Evolutionary conservation across 2,888 invertebrate genomes (phyloP), one percentile per base, ranked within the genome.

Genomic region (Stenichneumon culpator): DNA sequence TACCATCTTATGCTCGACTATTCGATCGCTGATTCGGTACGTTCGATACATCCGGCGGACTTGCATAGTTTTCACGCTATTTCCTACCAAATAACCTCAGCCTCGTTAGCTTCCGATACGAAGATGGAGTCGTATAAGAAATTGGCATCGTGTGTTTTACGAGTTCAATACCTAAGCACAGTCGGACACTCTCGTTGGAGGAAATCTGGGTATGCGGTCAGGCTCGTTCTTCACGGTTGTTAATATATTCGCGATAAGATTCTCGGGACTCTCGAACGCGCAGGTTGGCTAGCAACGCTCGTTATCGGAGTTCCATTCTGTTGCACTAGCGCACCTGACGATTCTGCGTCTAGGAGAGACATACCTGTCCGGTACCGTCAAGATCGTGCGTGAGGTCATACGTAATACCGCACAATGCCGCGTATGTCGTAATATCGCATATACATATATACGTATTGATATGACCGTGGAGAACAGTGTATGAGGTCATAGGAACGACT

Each of bases 221-320:
- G 77, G 39, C 50, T 50, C 65, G 73, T 77, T 84, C 75, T 77
- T 80, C 84, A 84, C 77, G 84, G 84, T 72, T 84, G 70, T 84
- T 80, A 75, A 80, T 50, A 60, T 28, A 39, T 11, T 57, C 44
- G 32, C 52, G 84, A 84, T 84, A 84, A 84, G 84, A 84, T 25
- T n/a, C 28, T 80, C 36, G 16, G 25, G 50, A 9, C 14, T 28
- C 22, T 36, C 19, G 14, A 16, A 28, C 47, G 39, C 60, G 22
- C 44, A 6, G 68, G 63, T 32, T 32, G 63, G 28, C 32, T n/a
- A 16, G 63, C 32, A 57, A 44, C 73, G 57, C 36, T 70, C 19
- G 70, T 52, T 81, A 80, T 72, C 74, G 50, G 39, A 57, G 77
- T 72, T 80, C 19, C 60, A 50, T 32, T 50, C 50, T 14, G 57